Base-by-base conservation (phyloP, 2,113 vertebrate genomes). In the Rhinogobius similis region DNA sequence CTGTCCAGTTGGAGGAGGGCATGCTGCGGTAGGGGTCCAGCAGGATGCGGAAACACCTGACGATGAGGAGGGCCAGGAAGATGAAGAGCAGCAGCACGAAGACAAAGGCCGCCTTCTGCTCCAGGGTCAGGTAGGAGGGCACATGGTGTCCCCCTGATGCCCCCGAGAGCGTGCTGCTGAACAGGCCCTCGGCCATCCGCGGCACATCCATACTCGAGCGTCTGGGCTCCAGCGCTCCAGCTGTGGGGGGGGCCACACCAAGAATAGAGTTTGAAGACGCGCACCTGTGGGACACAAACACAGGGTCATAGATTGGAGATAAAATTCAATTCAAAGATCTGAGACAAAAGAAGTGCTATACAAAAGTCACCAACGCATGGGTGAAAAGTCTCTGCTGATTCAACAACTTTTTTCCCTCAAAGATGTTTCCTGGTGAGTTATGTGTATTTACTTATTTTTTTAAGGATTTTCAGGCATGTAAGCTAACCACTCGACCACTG, bases 21-120 rank as follows among this genome's bases (percentile, higher is more conserved):
- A 94, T 95, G 81, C 93, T 95, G 70, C 92, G 94, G 83, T 95
- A 95, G 0, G 94, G 94, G 79, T 95, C 94, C 61, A 95, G 91
- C 68, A 95, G 91, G 85, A 95, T 95, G 62, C 94, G 91, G 86
- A 94, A 95, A 73, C 94, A 95, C 61, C 93, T 94, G 68, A 94
- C 90, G 11, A 95, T 94, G 68, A 95, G 93, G 65, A 95, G 87
- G 18, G 93, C 94, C 82, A 95, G 86, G 88, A 94, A 94, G 79
- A 95, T 92, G 77, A 95, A 94, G 76, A 95, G 94, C 62, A 95
- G 91, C 86, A 95, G 84, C 72, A 95, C 90, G 9, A 94, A 94
- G 79, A 94, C 88, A 38, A 95, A 94, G 20, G 94, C 93, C 0
- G 92, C 93, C 82, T 94, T 94, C 88, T 95, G 94, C 78, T 95